These are phyloP conservation scores for Sisyra terminalis DNA, from an alignment of 2,888 invertebrate genomes.

Conservation along the genomic window DNA sequence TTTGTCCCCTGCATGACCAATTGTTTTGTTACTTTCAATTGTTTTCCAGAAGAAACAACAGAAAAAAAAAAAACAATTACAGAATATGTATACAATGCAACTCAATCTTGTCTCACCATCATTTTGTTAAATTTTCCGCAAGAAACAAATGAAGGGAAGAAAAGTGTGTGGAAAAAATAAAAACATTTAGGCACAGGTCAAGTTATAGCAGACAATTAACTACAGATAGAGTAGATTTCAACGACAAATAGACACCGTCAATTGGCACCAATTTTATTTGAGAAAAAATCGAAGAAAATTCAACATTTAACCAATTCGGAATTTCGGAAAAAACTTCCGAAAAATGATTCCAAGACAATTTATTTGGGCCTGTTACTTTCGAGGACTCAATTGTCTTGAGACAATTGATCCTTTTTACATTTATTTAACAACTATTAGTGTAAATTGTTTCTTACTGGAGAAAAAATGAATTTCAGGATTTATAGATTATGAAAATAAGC, in stretches of 20 bases:
- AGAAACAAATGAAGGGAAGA: background rate
- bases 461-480: no score
- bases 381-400: no score
- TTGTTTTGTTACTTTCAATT: background rate
- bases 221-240: background rate
- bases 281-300: slow-evolving; percentile 3
- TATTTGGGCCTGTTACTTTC: no score
- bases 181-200: slow-evolving; percentile 13
- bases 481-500: no score
- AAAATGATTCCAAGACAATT: no score
- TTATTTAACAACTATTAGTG: no score
- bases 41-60: no score
- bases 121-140: background rate
- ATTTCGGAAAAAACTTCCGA: slow-evolving; percentile 6
- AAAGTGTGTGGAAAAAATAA: background rate
- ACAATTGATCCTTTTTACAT: no score
- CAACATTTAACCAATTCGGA: slow-evolving; percentile 10
- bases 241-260: no score
- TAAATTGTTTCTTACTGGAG: no score
- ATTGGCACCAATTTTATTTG: background rate
- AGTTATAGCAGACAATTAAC: slow-evolving; percentile 7
- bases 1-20: background rate
- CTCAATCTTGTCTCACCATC: background rate
- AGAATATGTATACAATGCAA: background rate
- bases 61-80: background rate